These are phyloP conservation scores for Drosophila picticornis DNA, from an alignment of 2,888 invertebrate species.

Conservation along the genomic window DNA sequence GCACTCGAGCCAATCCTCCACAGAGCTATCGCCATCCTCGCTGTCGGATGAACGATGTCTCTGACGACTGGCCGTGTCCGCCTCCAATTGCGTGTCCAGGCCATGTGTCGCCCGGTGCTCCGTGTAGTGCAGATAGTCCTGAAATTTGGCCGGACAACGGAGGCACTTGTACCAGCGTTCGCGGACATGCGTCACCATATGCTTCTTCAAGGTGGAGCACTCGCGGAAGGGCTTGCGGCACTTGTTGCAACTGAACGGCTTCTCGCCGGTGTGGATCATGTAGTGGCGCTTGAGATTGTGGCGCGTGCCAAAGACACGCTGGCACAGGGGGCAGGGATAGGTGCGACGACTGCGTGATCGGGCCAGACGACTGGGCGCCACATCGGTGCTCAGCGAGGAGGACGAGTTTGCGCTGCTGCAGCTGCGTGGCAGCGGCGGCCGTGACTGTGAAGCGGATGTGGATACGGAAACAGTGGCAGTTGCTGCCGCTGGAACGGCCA, in stretches of 20 bases:
- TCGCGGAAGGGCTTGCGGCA: conserved; percentile 84
- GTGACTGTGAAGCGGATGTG: conserved; percentile 18
- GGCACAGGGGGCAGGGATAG: conserved; percentile 84
- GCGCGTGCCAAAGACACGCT: conserved; percentile 84
- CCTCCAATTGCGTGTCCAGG: conserved; percentile 28
- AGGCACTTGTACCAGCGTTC: conserved; percentile 84
- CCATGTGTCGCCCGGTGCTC: conserved; percentile 79
- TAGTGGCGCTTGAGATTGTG: conserved; percentile 85
- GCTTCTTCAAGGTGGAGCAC: conserved; percentile 84
- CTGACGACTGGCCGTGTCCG: neutral
- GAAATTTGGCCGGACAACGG: conserved; percentile 79
- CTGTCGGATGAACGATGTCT: conserved; percentile 72
- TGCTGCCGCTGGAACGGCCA: conserved; percentile 13
- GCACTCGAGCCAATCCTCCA: conserved; percentile 82
- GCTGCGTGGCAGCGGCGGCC: conserved; percentile 47
- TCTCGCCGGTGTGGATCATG: conserved; percentile 85
- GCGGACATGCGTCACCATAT: conserved; percentile 83
- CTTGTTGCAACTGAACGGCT: conserved; percentile 83
- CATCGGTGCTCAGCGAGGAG: conserved; percentile 70
- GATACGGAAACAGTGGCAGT: conserved; percentile 7
- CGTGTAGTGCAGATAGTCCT: conserved; percentile 82
- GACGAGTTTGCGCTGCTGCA: conserved; percentile 71
- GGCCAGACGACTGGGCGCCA: conserved; percentile 7
- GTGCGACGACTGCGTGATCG: conserved; percentile 67
- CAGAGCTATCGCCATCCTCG: conserved; percentile 67